These are phyloP conservation scores for Rhabdornis inornatus DNA, from an alignment of 2,113 vertebrate species.

Conservation along the genomic window DNA sequence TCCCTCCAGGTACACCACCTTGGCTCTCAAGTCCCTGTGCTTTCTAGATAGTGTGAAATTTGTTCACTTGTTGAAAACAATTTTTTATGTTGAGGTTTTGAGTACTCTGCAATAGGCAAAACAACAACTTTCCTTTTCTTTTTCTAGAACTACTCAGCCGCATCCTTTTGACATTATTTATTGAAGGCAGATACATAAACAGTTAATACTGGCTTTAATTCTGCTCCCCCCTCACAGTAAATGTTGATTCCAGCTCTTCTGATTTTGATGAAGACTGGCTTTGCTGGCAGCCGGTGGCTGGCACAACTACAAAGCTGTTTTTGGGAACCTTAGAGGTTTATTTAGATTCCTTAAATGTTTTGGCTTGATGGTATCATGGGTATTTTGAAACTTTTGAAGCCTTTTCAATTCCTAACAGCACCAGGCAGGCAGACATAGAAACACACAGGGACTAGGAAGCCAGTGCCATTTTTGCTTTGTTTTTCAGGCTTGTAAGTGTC, in stretches of 20 bases:
- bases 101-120: not conserved
- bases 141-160: not conserved
- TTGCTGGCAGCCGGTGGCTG: conserved; percentile 50
- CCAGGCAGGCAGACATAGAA: not conserved
- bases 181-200: conserved; percentile 14
- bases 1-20: not conserved
- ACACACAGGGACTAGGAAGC: not conserved
- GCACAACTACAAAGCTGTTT: conserved; percentile 55
- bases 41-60: not conserved
- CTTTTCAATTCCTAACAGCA: conserved; percentile 17
- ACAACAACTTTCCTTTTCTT: not conserved
- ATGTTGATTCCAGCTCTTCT: conserved; percentile 32
- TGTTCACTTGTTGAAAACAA: not conserved
- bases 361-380: conserved; percentile 24
- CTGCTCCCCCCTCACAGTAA: not conserved
- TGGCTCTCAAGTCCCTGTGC: not conserved
- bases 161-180: not conserved
- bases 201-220: conserved; percentile 36
- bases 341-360: conserved; percentile 53
- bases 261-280: conserved; percentile 54
- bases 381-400: conserved; percentile 52
- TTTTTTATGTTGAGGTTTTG: not conserved
- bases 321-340: conserved; percentile 40
- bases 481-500: not conserved
- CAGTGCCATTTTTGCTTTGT: not conserved